A percentile compares a stretch with the other conserved stretches of the same genome.
These are phyloP conservation scores for Sphecodes monilicornis DNA, from an alignment of 2,888 invertebrate genomes.

Conservation along the genomic window DNA sequence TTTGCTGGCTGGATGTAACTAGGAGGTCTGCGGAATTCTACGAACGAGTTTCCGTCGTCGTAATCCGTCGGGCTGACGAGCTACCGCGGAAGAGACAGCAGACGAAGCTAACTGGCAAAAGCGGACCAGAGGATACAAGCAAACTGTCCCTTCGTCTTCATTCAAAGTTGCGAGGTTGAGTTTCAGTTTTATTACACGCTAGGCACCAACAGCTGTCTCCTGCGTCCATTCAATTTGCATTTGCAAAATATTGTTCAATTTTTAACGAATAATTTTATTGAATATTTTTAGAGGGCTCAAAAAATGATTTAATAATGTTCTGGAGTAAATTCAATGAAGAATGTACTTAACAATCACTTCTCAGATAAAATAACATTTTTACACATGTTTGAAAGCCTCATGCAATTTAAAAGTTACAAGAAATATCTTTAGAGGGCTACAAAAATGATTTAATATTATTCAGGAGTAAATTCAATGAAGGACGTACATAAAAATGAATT, in stretches of 20 bases:
- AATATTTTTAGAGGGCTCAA: too few relatives aligned
- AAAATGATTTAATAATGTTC: too few relatives aligned
- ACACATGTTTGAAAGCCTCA: too few relatives aligned
- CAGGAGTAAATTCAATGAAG: too few relatives aligned
- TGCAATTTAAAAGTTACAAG: too few relatives aligned
- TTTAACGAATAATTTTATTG: background rate
- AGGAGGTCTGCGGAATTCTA: constrained; percentile 34
- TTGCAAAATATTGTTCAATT: background rate
- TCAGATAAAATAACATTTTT: too few relatives aligned
- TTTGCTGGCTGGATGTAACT: constrained; percentile 41
- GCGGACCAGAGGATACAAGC: constrained; percentile 18
- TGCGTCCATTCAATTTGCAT: background rate
- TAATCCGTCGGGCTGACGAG: constrained; percentile 60
- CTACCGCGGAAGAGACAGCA: constrained; percentile 44
- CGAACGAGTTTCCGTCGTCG: constrained; percentile 57
- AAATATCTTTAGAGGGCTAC: too few relatives aligned
- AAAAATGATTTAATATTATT: too few relatives aligned
- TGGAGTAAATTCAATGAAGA: too few relatives aligned
- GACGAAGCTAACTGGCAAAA: constrained; percentile 29
- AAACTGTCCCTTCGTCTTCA: constrained; percentile 39
- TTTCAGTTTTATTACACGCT: constrained; percentile 36
- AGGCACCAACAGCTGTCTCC: too few relatives aligned
- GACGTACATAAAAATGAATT: too few relatives aligned
- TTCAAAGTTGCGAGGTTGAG: constrained; percentile 30
- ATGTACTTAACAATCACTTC: too few relatives aligned